These are phyloP conservation scores for Paralichthys olivaceus DNA, from an alignment of 2,113 vertebrate species.

Conservation along the genomic window DNA sequence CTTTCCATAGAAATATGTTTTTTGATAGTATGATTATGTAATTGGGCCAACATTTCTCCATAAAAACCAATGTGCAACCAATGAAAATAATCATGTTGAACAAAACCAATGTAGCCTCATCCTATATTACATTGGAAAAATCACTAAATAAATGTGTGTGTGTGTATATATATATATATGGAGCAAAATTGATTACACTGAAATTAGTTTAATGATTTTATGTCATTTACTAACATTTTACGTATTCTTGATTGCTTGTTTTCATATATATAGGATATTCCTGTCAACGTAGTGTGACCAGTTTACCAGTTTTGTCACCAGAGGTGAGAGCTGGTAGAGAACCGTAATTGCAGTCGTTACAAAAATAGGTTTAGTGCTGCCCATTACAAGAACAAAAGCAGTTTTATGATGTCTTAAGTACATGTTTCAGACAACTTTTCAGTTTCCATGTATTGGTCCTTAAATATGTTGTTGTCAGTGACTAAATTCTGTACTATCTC, in stretches of 20 bases:
- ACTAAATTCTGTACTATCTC: slow-evolving; percentile 2
- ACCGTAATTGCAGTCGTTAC: slow-evolving; percentile 52
- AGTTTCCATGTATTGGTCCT: slow-evolving; percentile 37
- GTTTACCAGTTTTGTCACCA: slow-evolving; percentile 12
- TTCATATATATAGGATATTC: neutral
- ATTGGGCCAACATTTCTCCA: too few species aligned
- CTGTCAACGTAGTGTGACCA: neutral
- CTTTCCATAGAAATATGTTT: too few species aligned
- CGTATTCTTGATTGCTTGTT: neutral
- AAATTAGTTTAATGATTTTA: too few species aligned
- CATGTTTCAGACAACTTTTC: slow-evolving; percentile 17
- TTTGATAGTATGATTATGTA: too few species aligned
- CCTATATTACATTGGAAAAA: too few species aligned
- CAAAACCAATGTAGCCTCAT: neutral
- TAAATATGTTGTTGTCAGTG: slow-evolving; percentile 27
- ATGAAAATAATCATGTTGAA: neutral
- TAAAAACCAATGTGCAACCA: too few species aligned
- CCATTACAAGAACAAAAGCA: slow-evolving; percentile 60
- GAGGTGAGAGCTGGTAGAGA: slow-evolving; percentile 22
- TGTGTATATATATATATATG: too few species aligned
- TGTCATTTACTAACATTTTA: neutral
- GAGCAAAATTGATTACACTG: neutral
- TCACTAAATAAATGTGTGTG: too few species aligned
- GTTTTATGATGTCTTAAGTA: slow-evolving; percentile 51
- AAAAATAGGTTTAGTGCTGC: slow-evolving; percentile 63